Base-by-base conservation (phyloP, 1,140 invertebrate species). In the Sycophila sp. region DNA sequence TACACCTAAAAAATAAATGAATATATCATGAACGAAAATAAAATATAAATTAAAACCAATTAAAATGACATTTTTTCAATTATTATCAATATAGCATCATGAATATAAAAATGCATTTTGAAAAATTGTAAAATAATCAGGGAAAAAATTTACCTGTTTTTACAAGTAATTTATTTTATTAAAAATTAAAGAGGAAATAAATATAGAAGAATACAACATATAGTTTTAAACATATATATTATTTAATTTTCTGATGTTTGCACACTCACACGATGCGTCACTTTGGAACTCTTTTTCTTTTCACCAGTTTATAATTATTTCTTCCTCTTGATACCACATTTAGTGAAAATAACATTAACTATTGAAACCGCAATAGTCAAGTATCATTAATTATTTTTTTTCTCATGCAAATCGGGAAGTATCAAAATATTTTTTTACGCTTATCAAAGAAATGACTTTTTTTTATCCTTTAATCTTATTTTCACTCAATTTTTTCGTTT, bases 171-270 rank as follows among this genome's bases (percentile, higher is more conserved):
- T n/a, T n/a, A n/a, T n/a, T n/a, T n/a, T n/a, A n/a, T n/a, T 24
- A 22, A 49, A 5, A 24, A 49, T n/a, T 24, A n/a, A n/a, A n/a
- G n/a, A n/a, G n/a, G n/a, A n/a, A n/a, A 24, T 19, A 22, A 40
- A 59, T 59, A 22, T 62, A 30, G 58, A 71, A 67, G 30, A 69
- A 69, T 42, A 64, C 15, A 72, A 59, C 17, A 58, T 34, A 71
- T 79, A 80, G 73, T 80, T 84, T 82, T 83, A 80, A 85, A 83
- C 82, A 84, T 85, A 83, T n/a, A n/a, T 82, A 85, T 85, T 84
- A 83, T 81, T 83, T 82, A 81, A 75, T 78, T 80, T 77, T 77
- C 63, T 76, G 73, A 77, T 77, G 80, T 82, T 75, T 80, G 76
- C 81, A 83, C 82, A 84, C 78, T 81, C 78, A 83, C 74, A 77